phyloP scores from a whole-genome alignment of 2,113 vertebrate genomes.

The Calyptommatus sinebrachiatus region DNA sequence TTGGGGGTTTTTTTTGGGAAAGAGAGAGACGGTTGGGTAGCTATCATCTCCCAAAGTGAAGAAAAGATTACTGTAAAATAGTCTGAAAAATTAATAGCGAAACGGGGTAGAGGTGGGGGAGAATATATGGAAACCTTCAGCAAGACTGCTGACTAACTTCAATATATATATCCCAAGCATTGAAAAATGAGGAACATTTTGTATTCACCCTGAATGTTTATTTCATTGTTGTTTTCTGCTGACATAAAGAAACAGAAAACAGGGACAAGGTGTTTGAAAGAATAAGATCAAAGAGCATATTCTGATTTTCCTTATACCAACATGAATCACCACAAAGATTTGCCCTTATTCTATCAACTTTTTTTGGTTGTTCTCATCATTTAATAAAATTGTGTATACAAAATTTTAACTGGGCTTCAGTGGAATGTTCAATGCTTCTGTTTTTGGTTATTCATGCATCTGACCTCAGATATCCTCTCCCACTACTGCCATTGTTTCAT shows the following conservation, averaged over 20 bases:
- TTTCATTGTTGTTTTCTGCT: constrained; percentile 11
- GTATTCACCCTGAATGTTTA: constrained; percentile 15
- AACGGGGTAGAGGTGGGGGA: not conserved
- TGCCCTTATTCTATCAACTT: not conserved
- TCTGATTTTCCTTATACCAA: not conserved
- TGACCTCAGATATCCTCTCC: no score
- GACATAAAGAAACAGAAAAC: not conserved
- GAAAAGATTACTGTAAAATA: no score
- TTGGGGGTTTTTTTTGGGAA: no score
- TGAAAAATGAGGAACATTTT: not conserved
- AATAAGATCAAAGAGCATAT: not conserved
- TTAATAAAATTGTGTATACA: not conserved
- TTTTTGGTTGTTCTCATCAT: not conserved
- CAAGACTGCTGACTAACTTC: constrained; percentile 16
- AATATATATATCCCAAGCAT: not conserved
- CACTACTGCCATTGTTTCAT: no score
- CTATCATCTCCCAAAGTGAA: no score
- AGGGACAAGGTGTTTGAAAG: constrained; percentile 16
- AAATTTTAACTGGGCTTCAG: not conserved
- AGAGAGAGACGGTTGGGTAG: no score
- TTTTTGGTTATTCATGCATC: no score
- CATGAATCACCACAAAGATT: constrained; percentile 1
- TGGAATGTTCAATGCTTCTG: not conserved
- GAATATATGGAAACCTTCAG: not conserved
- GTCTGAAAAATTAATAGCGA: no score